phyloP scores from a whole-genome alignment of 2,113 vertebrate species.

The Turnix velox region DNA sequence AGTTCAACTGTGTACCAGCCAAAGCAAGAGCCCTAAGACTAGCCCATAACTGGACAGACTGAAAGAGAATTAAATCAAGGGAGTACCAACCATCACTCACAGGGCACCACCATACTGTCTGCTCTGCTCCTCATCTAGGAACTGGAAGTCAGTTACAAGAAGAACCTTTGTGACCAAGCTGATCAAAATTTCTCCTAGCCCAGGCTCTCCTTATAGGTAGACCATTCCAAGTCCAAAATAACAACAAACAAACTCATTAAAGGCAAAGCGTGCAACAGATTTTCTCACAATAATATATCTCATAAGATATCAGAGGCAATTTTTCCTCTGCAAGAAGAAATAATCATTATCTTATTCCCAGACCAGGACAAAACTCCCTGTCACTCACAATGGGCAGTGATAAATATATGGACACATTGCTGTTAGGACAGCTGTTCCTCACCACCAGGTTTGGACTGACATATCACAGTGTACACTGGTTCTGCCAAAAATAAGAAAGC shows the following conservation, averaged over 20 bases:
- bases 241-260: not conserved
- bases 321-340: not conserved
- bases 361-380: not conserved
- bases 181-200: not conserved
- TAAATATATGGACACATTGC: not conserved
- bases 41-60: fast-evolving
- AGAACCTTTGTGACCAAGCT: not conserved
- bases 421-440: fast-evolving
- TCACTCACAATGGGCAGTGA: not conserved
- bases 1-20: not conserved
- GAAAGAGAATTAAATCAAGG: not conserved
- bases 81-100: not conserved
- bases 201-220: not conserved
- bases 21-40: not conserved
- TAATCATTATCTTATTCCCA: not conserved
- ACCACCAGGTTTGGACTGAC: not conserved
- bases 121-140: not conserved
- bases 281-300: not conserved
- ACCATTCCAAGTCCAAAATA: not conserved
- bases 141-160: not conserved
- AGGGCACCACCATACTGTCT: not conserved
- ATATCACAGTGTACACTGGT: not conserved
- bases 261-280: not conserved
- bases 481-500: not conserved
- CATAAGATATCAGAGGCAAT: not conserved